Percentiles rank a stretch among this genome's conserved stretches.
phyloP scores from a whole-genome alignment of 2,888 invertebrate species.

The Leptinotarsa rubiginosa region DNA sequence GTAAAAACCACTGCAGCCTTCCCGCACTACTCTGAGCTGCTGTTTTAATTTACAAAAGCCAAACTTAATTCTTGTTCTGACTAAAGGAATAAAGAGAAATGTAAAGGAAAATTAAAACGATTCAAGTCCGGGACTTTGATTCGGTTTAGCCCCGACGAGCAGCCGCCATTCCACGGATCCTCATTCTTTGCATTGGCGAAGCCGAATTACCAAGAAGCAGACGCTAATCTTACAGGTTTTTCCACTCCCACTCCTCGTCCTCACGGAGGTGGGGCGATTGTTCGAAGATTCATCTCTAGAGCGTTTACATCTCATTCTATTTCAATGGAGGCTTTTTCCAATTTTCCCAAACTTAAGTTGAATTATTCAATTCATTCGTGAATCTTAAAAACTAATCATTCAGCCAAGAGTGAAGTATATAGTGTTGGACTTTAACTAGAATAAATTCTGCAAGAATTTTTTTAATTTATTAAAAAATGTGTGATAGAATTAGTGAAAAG shows the following conservation, averaged over 20 bases:
- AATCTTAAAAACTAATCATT: too few relatives aligned
- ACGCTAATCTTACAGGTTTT: slow-evolving; percentile 42
- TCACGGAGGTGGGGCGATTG: slow-evolving; percentile 16
- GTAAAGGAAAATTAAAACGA: slow-evolving; percentile 70
- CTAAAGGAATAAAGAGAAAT: slow-evolving; percentile 69
- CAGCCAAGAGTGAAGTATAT: too few relatives aligned
- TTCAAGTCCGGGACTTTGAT: slow-evolving; percentile 67
- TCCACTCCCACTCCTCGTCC: slow-evolving; percentile 3
- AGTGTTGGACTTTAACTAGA: too few relatives aligned
- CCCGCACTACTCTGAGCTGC: slow-evolving; percentile 63
- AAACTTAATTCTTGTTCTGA: slow-evolving; percentile 70
- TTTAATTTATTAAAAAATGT: too few relatives aligned
- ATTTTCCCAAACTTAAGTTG: not conserved
- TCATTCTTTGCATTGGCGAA: slow-evolving; percentile 32
- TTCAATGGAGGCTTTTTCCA: not conserved
- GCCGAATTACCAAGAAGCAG: slow-evolving; percentile 32
- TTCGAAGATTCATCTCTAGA: not conserved
- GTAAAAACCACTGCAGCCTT: slow-evolving; percentile 68
- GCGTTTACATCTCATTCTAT: not conserved
- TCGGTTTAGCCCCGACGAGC: slow-evolving; percentile 62
- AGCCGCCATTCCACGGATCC: slow-evolving; percentile 54
- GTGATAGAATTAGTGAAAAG: too few relatives aligned
- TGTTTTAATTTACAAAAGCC: slow-evolving; percentile 71
- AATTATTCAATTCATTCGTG: too few relatives aligned
- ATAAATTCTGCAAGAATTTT: too few relatives aligned